A percentile compares a stretch with the other conserved stretches of the same genome.
Evolutionary conservation across 2,888 invertebrate genomes (phyloP).

Genomic region (Emmelina monodactyla): DNA sequence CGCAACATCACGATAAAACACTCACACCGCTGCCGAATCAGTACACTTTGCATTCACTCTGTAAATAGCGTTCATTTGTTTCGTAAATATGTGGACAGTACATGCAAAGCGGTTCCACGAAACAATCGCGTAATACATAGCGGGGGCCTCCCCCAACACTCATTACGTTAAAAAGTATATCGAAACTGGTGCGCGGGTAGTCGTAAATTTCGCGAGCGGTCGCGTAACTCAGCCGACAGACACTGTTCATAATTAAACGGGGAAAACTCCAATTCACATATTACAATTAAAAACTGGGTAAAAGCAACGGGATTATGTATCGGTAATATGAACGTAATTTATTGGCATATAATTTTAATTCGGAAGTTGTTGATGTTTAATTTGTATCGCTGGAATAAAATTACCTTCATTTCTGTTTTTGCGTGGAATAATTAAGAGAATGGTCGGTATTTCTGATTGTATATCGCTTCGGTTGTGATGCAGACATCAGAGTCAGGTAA

Average conservation of each 20-base stretch:
- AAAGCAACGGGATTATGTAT: constrained; percentile 40
- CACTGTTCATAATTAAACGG: constrained; percentile 65
- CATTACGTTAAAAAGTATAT: constrained; percentile 67
- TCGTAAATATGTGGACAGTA: neutral
- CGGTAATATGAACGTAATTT: constrained; percentile 23
- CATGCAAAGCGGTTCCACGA: neutral
- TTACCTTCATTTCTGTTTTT: neutral
- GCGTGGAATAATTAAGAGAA: neutral
- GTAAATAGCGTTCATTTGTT: neutral
- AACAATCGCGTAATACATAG: neutral
- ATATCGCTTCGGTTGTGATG: too few relatives aligned
- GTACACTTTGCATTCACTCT: too few relatives aligned
- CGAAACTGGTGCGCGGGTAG: constrained; percentile 42
- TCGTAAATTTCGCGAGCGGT: constrained; percentile 66
- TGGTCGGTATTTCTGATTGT: neutral
- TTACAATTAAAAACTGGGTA: constrained; percentile 59
- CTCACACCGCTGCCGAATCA: too few relatives aligned
- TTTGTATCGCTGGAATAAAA: neutral
- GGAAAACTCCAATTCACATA: constrained; percentile 62
- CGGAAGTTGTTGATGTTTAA: neutral
- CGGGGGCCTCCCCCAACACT: constrained; percentile 20
- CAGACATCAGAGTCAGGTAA: too few relatives aligned
- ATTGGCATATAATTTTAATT: neutral
- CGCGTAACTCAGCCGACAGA: constrained; percentile 62
- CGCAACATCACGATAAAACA: too few relatives aligned